phyloP scores from a whole-genome alignment of 2,888 invertebrate species.

The Agrotis puta region DNA sequence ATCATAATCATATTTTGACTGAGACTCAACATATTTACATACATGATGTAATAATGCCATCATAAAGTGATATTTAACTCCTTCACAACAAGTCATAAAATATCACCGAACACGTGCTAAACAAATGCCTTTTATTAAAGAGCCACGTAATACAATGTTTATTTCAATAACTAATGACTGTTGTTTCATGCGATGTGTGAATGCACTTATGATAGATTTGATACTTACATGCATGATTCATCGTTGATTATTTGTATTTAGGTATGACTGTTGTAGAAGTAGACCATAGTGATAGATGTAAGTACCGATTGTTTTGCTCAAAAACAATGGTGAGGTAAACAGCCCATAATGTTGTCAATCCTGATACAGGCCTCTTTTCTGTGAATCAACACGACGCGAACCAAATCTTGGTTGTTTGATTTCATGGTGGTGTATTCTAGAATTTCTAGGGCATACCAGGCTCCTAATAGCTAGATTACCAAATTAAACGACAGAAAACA shows the following conservation, averaged over 20 bases:
- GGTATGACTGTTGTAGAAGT: neutral
- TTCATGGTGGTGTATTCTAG: no score
- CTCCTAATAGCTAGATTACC: no score
- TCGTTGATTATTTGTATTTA: neutral
- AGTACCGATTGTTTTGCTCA: neutral
- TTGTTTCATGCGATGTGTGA: conserved; percentile 7
- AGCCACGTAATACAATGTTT: neutral
- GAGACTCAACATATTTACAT: neutral
- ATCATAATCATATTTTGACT: neutral
- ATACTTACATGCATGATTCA: conserved; percentile 10
- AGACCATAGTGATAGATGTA: neutral
- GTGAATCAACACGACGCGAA: no score
- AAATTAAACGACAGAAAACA: no score
- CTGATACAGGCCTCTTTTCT: no score
- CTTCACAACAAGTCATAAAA: neutral
- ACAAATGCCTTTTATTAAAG: neutral
- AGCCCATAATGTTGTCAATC: no score
- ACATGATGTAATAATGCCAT: conserved; percentile 1
- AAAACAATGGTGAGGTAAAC: no score
- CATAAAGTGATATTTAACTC: neutral
- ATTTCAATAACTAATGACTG: neutral
- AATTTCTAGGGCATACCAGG: no score
- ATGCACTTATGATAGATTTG: neutral
- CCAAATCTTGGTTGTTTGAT: no score
- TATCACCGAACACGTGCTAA: neutral